phyloP scores from a whole-genome alignment of 2,113 vertebrate species.

The Protobothrops flavoviridis region DNA sequence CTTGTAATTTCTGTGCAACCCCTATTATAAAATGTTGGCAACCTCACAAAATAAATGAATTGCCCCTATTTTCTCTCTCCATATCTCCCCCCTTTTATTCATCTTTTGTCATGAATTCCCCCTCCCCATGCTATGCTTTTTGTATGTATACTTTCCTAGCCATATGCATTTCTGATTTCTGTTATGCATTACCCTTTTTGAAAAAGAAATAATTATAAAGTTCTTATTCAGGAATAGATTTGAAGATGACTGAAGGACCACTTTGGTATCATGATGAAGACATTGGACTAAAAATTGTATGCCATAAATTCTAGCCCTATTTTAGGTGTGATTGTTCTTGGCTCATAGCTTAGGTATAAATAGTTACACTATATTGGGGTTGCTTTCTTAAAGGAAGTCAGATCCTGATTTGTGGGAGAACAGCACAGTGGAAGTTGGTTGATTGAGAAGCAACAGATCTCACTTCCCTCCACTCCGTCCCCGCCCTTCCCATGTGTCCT shows the following conservation, averaged over 20 bases:
- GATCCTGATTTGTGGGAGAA: background rate
- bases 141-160: background rate
- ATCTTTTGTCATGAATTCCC: background rate
- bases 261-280: background rate
- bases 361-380: background rate
- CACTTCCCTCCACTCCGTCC: no score
- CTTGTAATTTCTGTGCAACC: background rate
- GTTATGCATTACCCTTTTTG: background rate
- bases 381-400: background rate
- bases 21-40: background rate
- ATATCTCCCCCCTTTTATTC: background rate
- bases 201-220: background rate
- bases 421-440: background rate
- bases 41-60: background rate
- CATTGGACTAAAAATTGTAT: background rate
- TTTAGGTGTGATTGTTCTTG: background rate
- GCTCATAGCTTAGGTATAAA: background rate
- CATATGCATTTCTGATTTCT: background rate
- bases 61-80: background rate
- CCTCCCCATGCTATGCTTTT: background rate
- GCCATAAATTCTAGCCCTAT: background rate
- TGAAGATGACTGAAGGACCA: background rate
- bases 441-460: background rate
- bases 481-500: no score
- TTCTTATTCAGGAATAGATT: background rate